Percentiles rank a stretch among this genome's conserved stretches.
phyloP scores from a whole-genome alignment of 2,888 invertebrate genomes.

The Zeuzera pyrina region DNA sequence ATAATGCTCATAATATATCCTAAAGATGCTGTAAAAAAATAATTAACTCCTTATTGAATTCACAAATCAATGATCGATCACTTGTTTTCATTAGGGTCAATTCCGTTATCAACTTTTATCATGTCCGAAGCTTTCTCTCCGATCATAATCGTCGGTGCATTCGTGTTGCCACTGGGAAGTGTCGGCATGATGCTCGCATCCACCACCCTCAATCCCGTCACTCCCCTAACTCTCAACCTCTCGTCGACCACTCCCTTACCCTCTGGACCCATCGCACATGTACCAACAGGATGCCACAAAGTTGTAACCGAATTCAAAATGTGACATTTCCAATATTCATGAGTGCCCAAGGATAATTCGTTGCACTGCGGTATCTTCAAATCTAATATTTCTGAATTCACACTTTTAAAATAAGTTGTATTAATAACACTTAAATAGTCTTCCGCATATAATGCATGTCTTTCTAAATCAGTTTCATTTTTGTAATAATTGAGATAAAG shows the following conservation, averaged over 20 bases:
- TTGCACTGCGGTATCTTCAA: conserved; percentile 27
- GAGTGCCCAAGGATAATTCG: conserved; percentile 8
- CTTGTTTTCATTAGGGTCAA: no score
- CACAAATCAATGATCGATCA: no score
- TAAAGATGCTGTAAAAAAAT: no score
- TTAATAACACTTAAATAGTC: conserved; percentile 22
- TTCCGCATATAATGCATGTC: conserved; percentile 19
- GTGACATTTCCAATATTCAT: conserved; percentile 20
- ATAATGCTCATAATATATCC: no score
- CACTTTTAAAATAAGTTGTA: conserved; percentile 19
- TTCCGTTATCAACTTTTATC: conserved; percentile 1
- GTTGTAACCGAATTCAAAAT: conserved; percentile 12
- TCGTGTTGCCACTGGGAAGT: conserved; percentile 81
- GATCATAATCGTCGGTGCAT: conserved; percentile 83
- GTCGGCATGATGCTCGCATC: conserved; percentile 84
- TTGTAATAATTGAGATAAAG: conserved; percentile 1
- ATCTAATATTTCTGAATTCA: conserved; percentile 19
- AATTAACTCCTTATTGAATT: no score
- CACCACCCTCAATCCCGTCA: conserved; percentile 68
- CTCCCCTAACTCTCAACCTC: conserved; percentile 16
- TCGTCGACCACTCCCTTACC: conserved; percentile 17
- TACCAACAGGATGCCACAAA: conserved; percentile 16
- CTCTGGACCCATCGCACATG: conserved; percentile 20
- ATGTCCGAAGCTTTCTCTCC: conserved; percentile 57
- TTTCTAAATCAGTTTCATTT: conserved; percentile 19